Evolutionary conservation across 2,113 vertebrate genomes (phyloP).

Genomic region (Dolichotis patagonum): DNA sequence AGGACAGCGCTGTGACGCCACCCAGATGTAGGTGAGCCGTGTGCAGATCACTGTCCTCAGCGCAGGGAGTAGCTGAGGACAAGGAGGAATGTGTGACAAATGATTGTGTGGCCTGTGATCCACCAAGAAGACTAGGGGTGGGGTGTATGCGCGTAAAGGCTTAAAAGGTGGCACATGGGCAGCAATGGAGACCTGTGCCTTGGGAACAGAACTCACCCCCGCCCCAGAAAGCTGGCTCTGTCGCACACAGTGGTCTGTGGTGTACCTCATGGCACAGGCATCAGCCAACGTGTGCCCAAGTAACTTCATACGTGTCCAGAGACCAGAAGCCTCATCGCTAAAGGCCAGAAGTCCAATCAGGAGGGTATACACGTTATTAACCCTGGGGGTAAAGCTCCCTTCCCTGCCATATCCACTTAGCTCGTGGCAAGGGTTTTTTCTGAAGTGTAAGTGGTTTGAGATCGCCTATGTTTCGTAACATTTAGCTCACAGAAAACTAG

Average conservation of each 20-base stretch:
- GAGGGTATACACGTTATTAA: not conserved
- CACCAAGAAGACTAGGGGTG: not conserved
- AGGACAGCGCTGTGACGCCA: rapidly evolving
- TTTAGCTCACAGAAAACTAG: not conserved
- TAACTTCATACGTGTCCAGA: not conserved
- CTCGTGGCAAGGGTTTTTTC: no score
- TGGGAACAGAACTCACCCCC: not conserved
- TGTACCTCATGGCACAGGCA: rapidly evolving
- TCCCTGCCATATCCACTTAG: not conserved
- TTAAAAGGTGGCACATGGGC: not conserved
- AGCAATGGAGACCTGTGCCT: not conserved
- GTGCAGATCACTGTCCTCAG: not conserved
- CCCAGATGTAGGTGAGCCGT: rapidly evolving
- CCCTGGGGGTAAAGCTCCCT: not conserved
- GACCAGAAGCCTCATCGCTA: not conserved
- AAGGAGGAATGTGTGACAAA: not conserved
- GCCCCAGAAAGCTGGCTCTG: not conserved
- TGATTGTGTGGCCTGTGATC: rapidly evolving
- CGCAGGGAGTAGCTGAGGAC: not conserved
- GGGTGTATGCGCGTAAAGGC: not conserved
- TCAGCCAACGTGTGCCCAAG: no score
- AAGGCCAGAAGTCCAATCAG: not conserved
- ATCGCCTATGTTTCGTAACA: not conserved
- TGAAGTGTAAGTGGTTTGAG: not conserved
- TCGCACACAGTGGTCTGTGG: rapidly evolving